Conservation (phyloP, 2,888 invertebrate genomes). For the Lithophane semibrunnea region DNA sequence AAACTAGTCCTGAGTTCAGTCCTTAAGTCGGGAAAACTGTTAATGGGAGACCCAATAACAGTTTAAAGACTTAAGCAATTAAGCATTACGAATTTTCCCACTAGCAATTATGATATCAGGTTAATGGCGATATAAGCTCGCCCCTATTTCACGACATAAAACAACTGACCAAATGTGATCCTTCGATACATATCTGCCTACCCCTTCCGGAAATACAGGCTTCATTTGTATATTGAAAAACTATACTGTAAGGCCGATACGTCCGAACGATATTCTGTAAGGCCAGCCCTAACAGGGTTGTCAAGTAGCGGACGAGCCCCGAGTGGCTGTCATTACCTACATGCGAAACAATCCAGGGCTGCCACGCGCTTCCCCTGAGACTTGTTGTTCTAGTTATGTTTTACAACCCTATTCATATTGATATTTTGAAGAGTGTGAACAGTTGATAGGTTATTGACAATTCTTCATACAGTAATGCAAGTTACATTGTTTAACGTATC, state of each 20-base stretch:
- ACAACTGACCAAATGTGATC: too few species aligned
- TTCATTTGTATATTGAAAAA: conserved; percentile 16
- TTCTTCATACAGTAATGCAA: not conserved
- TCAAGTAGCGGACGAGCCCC: conserved; percentile 11
- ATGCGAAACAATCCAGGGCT: conserved; percentile 32
- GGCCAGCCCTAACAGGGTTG: conserved; percentile 27
- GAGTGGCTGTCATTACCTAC: conserved; percentile 35
- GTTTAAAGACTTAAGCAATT: too few species aligned
- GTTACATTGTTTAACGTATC: not conserved
- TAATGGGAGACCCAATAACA: too few species aligned
- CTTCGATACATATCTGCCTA: not conserved
- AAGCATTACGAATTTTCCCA: too few species aligned
- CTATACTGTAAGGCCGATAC: too few species aligned
- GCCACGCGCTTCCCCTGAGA: conserved; percentile 4
- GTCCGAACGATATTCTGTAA: not conserved
- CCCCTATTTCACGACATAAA: too few species aligned
- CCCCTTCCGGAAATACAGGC: not conserved
- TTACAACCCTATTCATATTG: conserved; percentile 18
- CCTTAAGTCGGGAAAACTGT: too few species aligned
- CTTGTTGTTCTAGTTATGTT: not conserved
- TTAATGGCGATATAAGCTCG: too few species aligned
- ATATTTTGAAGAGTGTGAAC: conserved; percentile 6
- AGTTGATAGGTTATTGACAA: not conserved
- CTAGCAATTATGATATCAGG: too few species aligned
- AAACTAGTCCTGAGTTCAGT: too few species aligned